Conservation (phyloP, 2,888 invertebrate genomes). For the Deladenus siricidicola region DNA sequence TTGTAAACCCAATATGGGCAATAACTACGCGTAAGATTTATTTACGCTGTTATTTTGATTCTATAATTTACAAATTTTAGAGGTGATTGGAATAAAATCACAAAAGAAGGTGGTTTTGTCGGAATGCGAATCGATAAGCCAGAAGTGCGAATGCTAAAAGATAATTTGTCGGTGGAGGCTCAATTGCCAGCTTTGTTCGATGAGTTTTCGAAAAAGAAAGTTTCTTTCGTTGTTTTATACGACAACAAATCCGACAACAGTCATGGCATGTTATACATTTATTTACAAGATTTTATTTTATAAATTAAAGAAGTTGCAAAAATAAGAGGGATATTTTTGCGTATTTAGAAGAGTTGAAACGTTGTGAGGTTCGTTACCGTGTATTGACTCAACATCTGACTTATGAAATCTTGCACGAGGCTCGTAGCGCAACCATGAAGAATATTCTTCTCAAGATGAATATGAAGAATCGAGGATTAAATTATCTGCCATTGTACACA, state of each 20-base stretch:
- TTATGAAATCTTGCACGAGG: constrained; percentile 4
- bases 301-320: neutral
- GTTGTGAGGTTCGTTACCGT: constrained; percentile 10
- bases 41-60: too few species aligned
- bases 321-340: neutral
- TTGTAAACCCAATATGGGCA: too few species aligned
- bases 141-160: too few species aligned
- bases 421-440: constrained; percentile 9
- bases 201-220: too few species aligned
- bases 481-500: constrained; percentile 28
- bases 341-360: constrained; percentile 11
- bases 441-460: constrained; percentile 30
- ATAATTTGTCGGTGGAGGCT: too few species aligned
- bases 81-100: too few species aligned
- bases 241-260: constrained; percentile 8
- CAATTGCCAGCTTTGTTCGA: too few species aligned
- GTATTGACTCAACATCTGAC: constrained; percentile 15
- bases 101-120: too few species aligned
- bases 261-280: constrained; percentile 2
- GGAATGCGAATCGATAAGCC: too few species aligned
- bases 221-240: too few species aligned
- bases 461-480: constrained; percentile 25
- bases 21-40: too few species aligned
- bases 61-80: too few species aligned
- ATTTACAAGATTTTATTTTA: neutral